phyloP scores from a whole-genome alignment of 2,113 vertebrate genomes.

The Phainopepla nitens region DNA sequence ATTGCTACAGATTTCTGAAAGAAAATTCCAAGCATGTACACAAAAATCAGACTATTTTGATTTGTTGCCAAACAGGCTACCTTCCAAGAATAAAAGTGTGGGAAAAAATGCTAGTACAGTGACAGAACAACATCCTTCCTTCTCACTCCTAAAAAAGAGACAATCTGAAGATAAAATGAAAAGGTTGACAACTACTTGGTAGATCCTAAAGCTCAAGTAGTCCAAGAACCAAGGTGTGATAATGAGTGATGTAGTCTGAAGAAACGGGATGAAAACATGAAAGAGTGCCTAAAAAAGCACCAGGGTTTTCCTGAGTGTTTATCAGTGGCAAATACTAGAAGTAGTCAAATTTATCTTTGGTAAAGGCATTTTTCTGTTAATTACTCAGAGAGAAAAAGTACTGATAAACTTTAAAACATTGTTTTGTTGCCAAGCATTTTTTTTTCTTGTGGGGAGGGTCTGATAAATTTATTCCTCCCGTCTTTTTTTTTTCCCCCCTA shows the following conservation, averaged over 20 bases:
- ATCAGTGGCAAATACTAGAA: neutral
- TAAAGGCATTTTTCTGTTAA: neutral
- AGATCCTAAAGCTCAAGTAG: neutral
- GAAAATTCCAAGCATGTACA: conserved; percentile 40
- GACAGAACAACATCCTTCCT: conserved; percentile 16
- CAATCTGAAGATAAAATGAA: conserved; percentile 39
- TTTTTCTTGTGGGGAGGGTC: neutral
- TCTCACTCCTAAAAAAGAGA: conserved; percentile 30
- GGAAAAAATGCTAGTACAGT: conserved; percentile 28
- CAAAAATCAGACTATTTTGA: conserved; percentile 48
- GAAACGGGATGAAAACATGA: neutral
- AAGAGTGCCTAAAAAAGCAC: neutral
- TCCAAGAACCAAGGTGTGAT: neutral
- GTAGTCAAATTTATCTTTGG: neutral
- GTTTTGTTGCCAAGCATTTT: neutral
- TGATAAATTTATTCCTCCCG: neutral
- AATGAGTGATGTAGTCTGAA: neutral
- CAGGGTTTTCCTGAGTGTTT: neutral
- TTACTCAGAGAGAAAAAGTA: neutral
- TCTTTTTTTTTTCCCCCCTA: neutral
- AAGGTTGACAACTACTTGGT: neutral
- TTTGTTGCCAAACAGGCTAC: conserved; percentile 56
- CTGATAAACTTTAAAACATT: neutral
- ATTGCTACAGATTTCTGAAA: conserved; percentile 13
- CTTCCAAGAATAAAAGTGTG: conserved; percentile 60